Evolutionary conservation across 2,888 invertebrate genomes (phyloP), one percentile per base, ranked within the genome.

Genomic region (Mermis nigrescens): DNA sequence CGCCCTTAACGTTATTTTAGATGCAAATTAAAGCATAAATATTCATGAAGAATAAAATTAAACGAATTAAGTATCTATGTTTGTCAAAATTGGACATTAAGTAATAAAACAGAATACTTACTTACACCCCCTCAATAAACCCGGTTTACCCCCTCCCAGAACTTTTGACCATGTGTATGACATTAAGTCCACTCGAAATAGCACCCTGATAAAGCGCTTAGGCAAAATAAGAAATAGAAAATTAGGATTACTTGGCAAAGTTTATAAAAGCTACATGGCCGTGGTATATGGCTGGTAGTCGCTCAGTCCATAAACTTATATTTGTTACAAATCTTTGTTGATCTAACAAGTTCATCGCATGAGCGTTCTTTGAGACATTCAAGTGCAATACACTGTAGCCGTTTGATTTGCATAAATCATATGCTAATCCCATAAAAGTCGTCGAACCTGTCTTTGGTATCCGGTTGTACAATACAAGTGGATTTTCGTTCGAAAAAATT

Each of bases 361-460:
- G 92, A 80, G 85, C 85, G 74, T 95, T 95, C 62, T 86, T 87
- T 1, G 91, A 89, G 58, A 92, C 83, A 75, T 98, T 98, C 65
- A 98, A 84, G 77, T 98, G 95, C 66, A 95, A 78, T 46, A 86
- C 85, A 75, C 84, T 83, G 72, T 83, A 87, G 66, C 80, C 80
- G 72, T 81, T 83, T 57, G 64, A 68, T 70, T 82, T 82, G 74
- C 87, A 88, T 62, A 88, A 76, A 74, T 87, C 87, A 70, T 90
- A 89, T 0, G 86, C 86, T 61, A 89, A 82, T 61, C 88, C 88
- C 64, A 88, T 88, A 73, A 94, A 89, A 76, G 90, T 90, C 7
- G 94, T 94, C 26, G 92, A 92, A 22, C 88, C 94, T 32, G 94
- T 94, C 77, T 94, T 94, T 7, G 94, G 94, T 60, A 94, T 90